phyloP scores from a whole-genome alignment of 2,797 vertebrate species.

The Phrynocephalus forsythii region DNA sequence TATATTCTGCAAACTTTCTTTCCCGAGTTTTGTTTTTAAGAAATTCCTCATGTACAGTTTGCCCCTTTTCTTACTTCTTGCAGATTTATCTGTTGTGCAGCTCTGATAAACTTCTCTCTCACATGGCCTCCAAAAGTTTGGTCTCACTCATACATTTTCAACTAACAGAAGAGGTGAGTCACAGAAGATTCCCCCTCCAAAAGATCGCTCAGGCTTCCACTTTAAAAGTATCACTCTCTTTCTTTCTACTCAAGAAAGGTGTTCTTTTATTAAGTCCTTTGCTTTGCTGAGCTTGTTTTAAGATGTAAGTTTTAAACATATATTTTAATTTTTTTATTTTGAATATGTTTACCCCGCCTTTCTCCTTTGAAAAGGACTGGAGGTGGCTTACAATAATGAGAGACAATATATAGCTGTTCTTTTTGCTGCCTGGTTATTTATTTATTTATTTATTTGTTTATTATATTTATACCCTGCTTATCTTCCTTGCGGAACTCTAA shows the following conservation, averaged over 20 bases:
- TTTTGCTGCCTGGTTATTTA: neutral
- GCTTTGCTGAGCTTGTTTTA: neutral
- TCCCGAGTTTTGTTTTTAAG: neutral
- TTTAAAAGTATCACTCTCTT: neutral
- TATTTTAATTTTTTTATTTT: neutral
- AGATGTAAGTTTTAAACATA: neutral
- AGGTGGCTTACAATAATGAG: no score
- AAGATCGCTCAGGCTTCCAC: neutral
- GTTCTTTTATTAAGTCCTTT: neutral
- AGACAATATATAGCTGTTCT: neutral
- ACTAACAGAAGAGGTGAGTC: slow-evolving; percentile 79
- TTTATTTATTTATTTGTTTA: no score
- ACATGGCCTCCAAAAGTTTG: slow-evolving; percentile 85
- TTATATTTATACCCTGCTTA: no score
- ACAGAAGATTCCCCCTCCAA: neutral
- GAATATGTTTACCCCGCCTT: no score
- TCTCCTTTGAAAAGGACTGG: no score
- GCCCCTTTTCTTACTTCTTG: neutral
- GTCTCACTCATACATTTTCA: slow-evolving; percentile 81
- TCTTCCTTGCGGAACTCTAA: no score
- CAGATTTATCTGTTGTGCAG: slow-evolving; percentile 80
- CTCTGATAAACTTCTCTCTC: slow-evolving; percentile 81
- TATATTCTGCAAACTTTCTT: neutral
- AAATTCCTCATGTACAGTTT: neutral
- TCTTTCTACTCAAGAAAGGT: neutral